These are phyloP conservation scores for Agrilus biguttatus DNA, from an alignment of 2,888 invertebrate genomes.

Conservation along the genomic window DNA sequence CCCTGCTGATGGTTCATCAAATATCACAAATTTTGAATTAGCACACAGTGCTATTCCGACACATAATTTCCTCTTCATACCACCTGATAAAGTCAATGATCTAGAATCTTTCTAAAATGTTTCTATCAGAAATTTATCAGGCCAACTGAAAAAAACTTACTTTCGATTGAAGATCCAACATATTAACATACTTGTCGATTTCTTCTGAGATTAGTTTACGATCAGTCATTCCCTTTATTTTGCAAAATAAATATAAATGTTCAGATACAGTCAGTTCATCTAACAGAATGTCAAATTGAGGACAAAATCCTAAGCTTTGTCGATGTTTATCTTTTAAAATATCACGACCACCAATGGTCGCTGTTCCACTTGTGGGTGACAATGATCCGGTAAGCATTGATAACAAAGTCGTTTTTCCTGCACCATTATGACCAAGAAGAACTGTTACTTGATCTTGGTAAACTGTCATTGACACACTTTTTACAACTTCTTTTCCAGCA, in stretches of 20 bases:
- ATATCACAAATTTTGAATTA: slow-evolving; percentile 53
- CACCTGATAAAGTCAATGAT: slow-evolving; percentile 47
- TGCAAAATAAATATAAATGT: slow-evolving; percentile 69
- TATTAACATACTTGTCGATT: slow-evolving; percentile 45
- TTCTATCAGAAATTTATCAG: neutral
- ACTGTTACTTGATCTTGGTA: slow-evolving; percentile 84
- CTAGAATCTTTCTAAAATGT: neutral
- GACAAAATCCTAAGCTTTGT: slow-evolving; percentile 62
- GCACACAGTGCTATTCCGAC: slow-evolving; percentile 66
- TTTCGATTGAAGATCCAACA: slow-evolving; percentile 54
- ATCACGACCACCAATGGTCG: slow-evolving; percentile 59
- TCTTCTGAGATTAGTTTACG: slow-evolving; percentile 39
- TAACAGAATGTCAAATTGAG: slow-evolving; percentile 77
- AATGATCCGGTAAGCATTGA: slow-evolving; percentile 78
- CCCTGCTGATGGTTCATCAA: slow-evolving; percentile 71
- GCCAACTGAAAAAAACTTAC: slow-evolving; percentile 19
- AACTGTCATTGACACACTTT: slow-evolving; percentile 63
- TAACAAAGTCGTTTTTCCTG: slow-evolving; percentile 89
- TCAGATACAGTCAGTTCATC: slow-evolving; percentile 69
- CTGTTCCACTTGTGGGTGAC: slow-evolving; percentile 52
- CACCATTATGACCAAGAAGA: slow-evolving; percentile 65
- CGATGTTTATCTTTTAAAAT: slow-evolving; percentile 48
- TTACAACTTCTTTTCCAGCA: slow-evolving; percentile 39
- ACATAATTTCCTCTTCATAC: slow-evolving; percentile 64
- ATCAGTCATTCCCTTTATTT: slow-evolving; percentile 48